Percentiles rank a stretch among this genome's conserved stretches.
These are phyloP conservation scores for Paramuricea clavata DNA, from an alignment of 92 coral and sea anemone species.

Conservation along the genomic window DNA sequence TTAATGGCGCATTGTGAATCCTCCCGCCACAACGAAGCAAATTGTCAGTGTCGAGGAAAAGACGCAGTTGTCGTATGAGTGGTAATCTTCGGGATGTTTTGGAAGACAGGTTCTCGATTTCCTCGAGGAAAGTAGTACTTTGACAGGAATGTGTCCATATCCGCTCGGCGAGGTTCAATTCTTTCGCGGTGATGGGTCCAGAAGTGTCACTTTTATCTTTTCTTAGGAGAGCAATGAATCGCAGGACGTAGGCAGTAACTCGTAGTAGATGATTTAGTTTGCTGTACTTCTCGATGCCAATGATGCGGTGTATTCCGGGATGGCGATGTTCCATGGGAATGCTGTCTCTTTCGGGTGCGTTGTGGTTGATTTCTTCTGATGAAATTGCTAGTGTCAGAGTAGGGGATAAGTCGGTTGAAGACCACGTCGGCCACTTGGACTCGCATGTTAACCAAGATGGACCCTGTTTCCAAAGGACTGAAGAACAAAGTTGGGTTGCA, in stretches of 20 bases:
- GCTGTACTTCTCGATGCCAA: background rate
- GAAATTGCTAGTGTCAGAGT: background rate
- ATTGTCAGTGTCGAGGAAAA: no score
- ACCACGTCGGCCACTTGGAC: slow-evolving; percentile 52
- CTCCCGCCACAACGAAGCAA: slow-evolving; percentile 62
- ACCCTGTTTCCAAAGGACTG: slow-evolving; percentile 52
- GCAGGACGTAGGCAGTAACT: background rate
- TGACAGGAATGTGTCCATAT: no score
- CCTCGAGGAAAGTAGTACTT: no score
- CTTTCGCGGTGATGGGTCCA: background rate
- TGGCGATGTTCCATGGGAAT: background rate
- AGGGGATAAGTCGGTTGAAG: background rate
- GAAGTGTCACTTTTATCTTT: background rate
- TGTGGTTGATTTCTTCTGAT: background rate
- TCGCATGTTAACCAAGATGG: slow-evolving; percentile 54
- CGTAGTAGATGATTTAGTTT: background rate
- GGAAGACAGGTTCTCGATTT: no score
- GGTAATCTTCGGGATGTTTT: no score
- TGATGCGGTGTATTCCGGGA: background rate
- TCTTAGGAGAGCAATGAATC: background rate
- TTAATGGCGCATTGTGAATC: slow-evolving; percentile 54
- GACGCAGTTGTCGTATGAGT: no score
- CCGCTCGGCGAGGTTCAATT: no score
- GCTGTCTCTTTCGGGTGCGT: background rate
- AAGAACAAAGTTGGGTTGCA: background rate